Conservation (phyloP, 2,797 vertebrate genomes). For the Sebastiscus tertius region DNA sequence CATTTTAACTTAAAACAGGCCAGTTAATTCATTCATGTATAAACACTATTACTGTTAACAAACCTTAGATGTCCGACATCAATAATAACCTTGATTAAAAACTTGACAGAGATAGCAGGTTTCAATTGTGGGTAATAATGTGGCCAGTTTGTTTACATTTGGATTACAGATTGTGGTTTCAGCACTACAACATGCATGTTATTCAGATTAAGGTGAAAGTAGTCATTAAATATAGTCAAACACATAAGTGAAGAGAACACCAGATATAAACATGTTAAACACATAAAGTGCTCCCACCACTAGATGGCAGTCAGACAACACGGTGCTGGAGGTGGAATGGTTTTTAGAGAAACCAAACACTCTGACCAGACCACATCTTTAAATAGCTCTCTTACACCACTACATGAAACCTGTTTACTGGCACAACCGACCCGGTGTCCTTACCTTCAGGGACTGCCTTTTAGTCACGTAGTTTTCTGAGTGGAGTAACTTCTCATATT, state of each 20-base stretch:
- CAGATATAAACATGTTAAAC: background rate
- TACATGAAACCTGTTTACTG: conserved; percentile 30
- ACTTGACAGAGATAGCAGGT: background rate
- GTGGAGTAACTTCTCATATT: conserved; percentile 98
- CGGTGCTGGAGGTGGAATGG: background rate
- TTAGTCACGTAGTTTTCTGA: conserved; percentile 99
- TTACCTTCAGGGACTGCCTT: conserved; percentile 97
- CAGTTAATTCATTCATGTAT: background rate
- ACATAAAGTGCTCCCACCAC: conserved; percentile 25
- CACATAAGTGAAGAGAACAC: background rate
- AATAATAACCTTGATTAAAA: background rate
- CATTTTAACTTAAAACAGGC: background rate
- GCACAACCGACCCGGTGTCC: background rate
- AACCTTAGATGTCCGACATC: background rate
- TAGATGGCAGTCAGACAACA: conserved; percentile 49
- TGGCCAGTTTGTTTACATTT: background rate
- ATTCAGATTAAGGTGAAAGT: background rate
- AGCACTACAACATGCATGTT: background rate
- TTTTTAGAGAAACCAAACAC: conserved; percentile 57
- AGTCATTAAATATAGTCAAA: background rate
- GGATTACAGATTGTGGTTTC: background rate
- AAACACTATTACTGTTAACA: background rate
- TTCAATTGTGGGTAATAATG: background rate
- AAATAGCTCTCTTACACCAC: conserved; percentile 45
- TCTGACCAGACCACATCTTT: conserved; percentile 28